These are phyloP conservation scores for Ormyrus labotus DNA, from an alignment of 2,888 invertebrate genomes.

Conservation along the genomic window DNA sequence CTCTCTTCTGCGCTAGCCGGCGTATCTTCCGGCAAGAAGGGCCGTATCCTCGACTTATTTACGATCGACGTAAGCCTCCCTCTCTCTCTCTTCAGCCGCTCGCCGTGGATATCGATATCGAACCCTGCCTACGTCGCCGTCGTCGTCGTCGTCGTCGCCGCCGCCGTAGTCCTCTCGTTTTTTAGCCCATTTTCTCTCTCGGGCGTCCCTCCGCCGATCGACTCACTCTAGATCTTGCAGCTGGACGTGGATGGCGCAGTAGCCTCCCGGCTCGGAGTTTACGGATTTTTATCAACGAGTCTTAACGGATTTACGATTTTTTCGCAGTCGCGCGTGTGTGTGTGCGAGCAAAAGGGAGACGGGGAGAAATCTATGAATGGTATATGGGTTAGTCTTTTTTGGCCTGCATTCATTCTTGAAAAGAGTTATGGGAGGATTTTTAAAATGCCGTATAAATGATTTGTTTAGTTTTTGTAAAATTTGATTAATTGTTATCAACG, in stretches of 20 bases:
- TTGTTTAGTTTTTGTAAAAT: too few relatives aligned
- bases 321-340: not conserved
- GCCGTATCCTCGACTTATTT: constrained; percentile 71
- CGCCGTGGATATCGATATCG: constrained; percentile 63
- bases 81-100: constrained; percentile 43
- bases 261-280: constrained; percentile 41
- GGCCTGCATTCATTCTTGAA: too few relatives aligned
- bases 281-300: constrained; percentile 46
- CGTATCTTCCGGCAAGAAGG: constrained; percentile 60
- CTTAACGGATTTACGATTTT: constrained; percentile 38
- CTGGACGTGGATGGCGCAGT: constrained; percentile 54
- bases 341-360: too few relatives aligned
- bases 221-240: constrained; percentile 35
- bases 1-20: not conserved
- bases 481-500: too few relatives aligned
- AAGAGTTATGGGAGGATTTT: too few relatives aligned
- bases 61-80: constrained; percentile 70
- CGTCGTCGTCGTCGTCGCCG: not conserved
- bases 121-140: constrained; percentile 7
- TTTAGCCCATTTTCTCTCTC: constrained; percentile 32
- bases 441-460: too few relatives aligned
- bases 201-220: not conserved
- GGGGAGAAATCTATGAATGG: not conserved
- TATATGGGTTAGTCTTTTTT: too few relatives aligned
- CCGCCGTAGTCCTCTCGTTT: constrained; percentile 22